phyloP scores from a whole-genome alignment of 2,113 vertebrate genomes.

The Suricata suricatta region DNA sequence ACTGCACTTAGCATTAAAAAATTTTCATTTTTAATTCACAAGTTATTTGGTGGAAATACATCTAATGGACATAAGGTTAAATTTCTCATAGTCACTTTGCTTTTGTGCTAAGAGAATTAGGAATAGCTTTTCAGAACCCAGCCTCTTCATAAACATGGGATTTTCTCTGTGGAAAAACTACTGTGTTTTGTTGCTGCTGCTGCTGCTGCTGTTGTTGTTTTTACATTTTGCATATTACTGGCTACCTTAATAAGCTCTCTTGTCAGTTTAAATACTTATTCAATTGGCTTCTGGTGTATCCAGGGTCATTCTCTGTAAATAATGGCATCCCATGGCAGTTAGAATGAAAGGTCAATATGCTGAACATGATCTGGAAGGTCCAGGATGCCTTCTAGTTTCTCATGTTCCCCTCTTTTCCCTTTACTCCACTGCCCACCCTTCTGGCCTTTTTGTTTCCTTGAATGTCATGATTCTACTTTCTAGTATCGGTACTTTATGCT shows the following conservation, averaged over 20 bases:
- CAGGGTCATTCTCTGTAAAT: not conserved
- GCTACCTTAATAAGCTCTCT: not conserved
- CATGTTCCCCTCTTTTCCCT: not conserved
- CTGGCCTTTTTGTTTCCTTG: not conserved
- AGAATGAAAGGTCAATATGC: not conserved
- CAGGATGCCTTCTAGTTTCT: not conserved
- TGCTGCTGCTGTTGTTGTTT: not conserved
- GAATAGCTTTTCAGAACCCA: not conserved
- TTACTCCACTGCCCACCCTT: not conserved
- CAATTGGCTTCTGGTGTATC: not conserved
- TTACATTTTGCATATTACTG: not conserved
- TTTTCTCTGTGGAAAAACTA: not conserved
- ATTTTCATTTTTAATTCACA: not conserved
- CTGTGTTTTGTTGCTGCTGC: not conserved
- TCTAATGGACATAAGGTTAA: not conserved
- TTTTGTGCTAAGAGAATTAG: not conserved
- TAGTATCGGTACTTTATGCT: not conserved
- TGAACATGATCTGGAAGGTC: not conserved
- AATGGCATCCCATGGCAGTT: not conserved
- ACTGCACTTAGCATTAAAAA: not conserved
- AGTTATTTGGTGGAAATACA: not conserved
- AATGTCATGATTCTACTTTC: too few species aligned
- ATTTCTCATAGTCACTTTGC: not conserved
- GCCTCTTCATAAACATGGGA: not conserved
- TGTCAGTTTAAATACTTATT: not conserved